These are phyloP conservation scores for Anguilla rostrata DNA, from an alignment of 2,113 vertebrate genomes.

Conservation along the genomic window DNA sequence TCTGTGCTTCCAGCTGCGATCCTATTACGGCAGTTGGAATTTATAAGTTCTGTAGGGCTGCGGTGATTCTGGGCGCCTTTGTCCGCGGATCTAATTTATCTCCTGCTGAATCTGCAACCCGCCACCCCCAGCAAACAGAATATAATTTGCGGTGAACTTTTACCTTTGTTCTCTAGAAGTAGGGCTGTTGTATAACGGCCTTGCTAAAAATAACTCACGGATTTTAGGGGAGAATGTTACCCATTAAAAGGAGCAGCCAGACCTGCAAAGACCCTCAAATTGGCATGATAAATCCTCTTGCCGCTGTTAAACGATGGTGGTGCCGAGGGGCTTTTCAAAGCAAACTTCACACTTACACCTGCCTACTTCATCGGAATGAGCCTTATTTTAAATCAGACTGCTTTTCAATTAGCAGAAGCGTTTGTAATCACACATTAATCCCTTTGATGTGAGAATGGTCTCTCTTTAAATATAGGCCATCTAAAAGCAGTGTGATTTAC, in stretches of 20 bases:
- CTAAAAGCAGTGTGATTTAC: not conserved
- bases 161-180: slow-evolving; percentile 41
- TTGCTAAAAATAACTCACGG: slow-evolving; percentile 55
- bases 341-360: slow-evolving; percentile 6
- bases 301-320: not conserved
- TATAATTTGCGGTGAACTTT: slow-evolving; percentile 53
- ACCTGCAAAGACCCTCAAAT: slow-evolving; percentile 32
- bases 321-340: not conserved
- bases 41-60: slow-evolving; percentile 43
- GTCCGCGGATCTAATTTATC: slow-evolving; percentile 46
- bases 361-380: not conserved
- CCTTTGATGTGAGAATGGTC: slow-evolving; percentile 2
- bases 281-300: slow-evolving; percentile 35
- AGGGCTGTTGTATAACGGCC: slow-evolving; percentile 56
- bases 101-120: slow-evolving; percentile 20
- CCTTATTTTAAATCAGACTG: not conserved
- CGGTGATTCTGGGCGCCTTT: slow-evolving; percentile 33
- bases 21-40: slow-evolving; percentile 52
- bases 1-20: slow-evolving; percentile 43
- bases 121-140: slow-evolving; percentile 36
- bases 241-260: slow-evolving; percentile 36
- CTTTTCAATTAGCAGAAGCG: not conserved
- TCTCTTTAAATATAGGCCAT: not conserved
- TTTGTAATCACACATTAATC: not conserved
- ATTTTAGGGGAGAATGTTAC: slow-evolving; percentile 49